Conservation (phyloP, 2,113 vertebrate species). For the Ammodramus savannarum region DNA sequence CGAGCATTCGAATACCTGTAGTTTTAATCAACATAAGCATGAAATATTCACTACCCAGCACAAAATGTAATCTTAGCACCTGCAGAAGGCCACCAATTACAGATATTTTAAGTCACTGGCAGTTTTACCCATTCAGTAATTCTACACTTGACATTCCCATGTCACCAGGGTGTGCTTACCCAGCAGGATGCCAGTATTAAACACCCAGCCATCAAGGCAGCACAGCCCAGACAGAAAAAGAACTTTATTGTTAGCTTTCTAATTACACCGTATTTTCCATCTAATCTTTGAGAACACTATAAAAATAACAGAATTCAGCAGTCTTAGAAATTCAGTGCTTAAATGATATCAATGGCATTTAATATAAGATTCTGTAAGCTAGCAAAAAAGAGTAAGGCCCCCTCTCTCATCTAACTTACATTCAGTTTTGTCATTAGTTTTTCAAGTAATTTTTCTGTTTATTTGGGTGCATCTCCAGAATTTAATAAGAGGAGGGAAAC, state of each 20-base stretch:
- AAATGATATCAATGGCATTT: neutral
- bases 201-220: neutral
- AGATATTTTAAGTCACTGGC: neutral
- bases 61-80: neutral
- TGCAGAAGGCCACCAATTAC: neutral
- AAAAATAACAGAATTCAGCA: neutral
- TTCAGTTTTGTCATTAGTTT: neutral
- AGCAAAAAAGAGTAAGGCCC: neutral
- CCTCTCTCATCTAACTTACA: neutral
- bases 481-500: constrained; percentile 16
- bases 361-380: neutral
- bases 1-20: constrained; percentile 95
- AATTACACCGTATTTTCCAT: neutral
- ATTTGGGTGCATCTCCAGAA: neutral
- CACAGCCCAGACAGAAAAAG: neutral
- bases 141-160: neutral
- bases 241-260: neutral
- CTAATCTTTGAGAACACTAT: neutral
- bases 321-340: neutral
- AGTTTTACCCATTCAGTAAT: neutral
- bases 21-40: neutral
- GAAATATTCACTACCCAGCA: neutral
- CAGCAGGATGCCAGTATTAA: neutral
- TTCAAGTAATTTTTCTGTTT: neutral
- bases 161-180: neutral